phyloP scores from a whole-genome alignment of 1,140 invertebrate species.

The Heliconius himera region DNA sequence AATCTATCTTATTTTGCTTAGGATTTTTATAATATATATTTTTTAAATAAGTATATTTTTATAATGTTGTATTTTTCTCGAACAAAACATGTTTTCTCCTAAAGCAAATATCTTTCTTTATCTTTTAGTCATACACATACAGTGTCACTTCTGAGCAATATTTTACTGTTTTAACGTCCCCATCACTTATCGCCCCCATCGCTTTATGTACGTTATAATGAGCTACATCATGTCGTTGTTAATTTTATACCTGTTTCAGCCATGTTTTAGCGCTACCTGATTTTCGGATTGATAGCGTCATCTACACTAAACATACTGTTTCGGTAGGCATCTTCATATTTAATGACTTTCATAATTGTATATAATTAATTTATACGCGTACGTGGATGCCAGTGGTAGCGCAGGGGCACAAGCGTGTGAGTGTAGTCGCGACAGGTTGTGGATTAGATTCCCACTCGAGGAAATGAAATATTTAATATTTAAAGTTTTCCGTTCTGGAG shows the following conservation, averaged over 20 bases:
- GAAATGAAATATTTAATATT: too few species aligned
- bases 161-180: slow-evolving; percentile 37
- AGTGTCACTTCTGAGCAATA: background rate
- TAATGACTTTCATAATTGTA: slow-evolving; percentile 16
- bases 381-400: too few species aligned
- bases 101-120: too few species aligned
- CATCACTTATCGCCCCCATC: slow-evolving; percentile 39
- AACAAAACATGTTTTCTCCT: too few species aligned
- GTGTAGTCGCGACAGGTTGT: background rate
- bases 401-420: too few species aligned
- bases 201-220: slow-evolving; percentile 35
- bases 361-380: background rate
- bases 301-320: slow-evolving; percentile 15
- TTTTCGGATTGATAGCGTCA: slow-evolving; percentile 20
- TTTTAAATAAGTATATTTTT: too few species aligned
- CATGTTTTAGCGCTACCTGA: slow-evolving; percentile 36
- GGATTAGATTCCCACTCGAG: too few species aligned
- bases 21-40: too few species aligned
- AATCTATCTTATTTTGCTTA: too few species aligned
- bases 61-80: too few species aligned
- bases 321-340: background rate
- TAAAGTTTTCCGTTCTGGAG: too few species aligned
- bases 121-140: too few species aligned
- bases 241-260: slow-evolving; percentile 43
- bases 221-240: slow-evolving; percentile 41